Percentiles rank a stretch among this genome's conserved stretches.
Evolutionary conservation across 1,140 invertebrate species (phyloP).

Genomic region (silkworm (Bombyx mori)): ASM3026992v2 NC_085128.1:5590501-5591000

Average conservation of each 20-base stretch:
- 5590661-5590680: constrained; percentile 14
- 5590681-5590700: neutral
- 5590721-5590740: no score
- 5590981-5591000: constrained; percentile 54
- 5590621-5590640: constrained; percentile 59
- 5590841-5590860: constrained; percentile 39
- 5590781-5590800: constrained; percentile 4
- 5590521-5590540: constrained; percentile 60
- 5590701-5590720: neutral
- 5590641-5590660: constrained; percentile 27
- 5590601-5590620: constrained; percentile 58
- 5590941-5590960: constrained; percentile 23
- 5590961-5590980: constrained; percentile 33
- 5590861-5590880: constrained; percentile 34
- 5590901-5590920: constrained; percentile 9
- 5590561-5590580: constrained; percentile 35
- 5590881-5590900: constrained; percentile 32
- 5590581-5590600: constrained; percentile 30
- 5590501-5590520: constrained; percentile 68
- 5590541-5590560: constrained; percentile 58
- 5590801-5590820: constrained; percentile 58
- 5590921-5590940: constrained; percentile 31
- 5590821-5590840: constrained; percentile 59
- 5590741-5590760: no score
- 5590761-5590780: neutral